Conservation (phyloP, 2,888 invertebrate genomes). For the Luperina testacea region DNA sequence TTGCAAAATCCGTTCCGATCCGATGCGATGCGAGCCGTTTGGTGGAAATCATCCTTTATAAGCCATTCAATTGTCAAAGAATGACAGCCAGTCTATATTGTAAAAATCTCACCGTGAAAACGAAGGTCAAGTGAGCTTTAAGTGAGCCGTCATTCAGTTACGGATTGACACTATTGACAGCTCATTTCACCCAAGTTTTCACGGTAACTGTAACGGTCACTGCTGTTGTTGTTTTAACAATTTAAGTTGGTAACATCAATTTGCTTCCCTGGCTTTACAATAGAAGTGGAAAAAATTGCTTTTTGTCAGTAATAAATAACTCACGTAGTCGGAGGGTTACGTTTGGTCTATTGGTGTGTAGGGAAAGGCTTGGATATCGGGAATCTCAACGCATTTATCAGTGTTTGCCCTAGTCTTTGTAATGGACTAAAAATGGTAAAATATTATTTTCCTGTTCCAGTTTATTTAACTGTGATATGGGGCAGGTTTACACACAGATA, state of each 20-base stretch:
- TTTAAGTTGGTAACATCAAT: background rate
- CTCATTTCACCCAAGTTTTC: no score
- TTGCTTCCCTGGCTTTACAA: constrained; percentile 14
- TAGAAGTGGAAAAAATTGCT: background rate
- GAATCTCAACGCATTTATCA: constrained; percentile 36
- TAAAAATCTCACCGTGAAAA: no score
- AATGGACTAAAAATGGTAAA: background rate
- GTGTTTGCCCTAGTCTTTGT: background rate
- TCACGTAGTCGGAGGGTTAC: constrained; percentile 9
- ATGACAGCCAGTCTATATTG: background rate
- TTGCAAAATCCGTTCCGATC: no score
- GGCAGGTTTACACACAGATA: background rate
- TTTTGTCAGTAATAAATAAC: constrained; percentile 32
- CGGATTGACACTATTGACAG: no score
- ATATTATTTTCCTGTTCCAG: background rate
- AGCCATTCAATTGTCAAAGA: background rate
- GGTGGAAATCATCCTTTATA: no score
- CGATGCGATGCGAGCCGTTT: no score
- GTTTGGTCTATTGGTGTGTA: constrained; percentile 10
- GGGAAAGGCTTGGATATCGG: constrained; percentile 21
- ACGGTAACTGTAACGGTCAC: no score
- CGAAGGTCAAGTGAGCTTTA: no score
- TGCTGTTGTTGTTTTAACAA: background rate
- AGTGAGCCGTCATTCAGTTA: no score
- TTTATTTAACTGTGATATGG: background rate